These are phyloP conservation scores for Lampris incognitus DNA, from an alignment of 2,113 vertebrate genomes.

Conservation along the genomic window DNA sequence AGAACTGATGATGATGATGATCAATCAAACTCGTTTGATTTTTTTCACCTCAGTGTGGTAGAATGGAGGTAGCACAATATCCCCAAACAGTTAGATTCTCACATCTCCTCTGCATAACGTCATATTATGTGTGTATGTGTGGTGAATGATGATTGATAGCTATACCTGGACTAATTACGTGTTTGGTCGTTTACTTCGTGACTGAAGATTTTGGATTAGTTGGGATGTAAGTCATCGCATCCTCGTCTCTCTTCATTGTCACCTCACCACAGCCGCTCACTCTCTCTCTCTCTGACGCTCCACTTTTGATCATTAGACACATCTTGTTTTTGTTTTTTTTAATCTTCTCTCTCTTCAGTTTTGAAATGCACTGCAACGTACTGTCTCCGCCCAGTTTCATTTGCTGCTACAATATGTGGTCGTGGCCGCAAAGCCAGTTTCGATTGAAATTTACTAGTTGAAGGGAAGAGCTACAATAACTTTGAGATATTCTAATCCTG, in stretches of 20 bases:
- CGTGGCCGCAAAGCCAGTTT: conserved; percentile 4
- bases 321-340: conserved; percentile 1
- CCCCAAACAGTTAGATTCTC: conserved; percentile 73
- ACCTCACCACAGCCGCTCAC: conserved; percentile 42
- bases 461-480: conserved; percentile 6
- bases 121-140: conserved; percentile 51
- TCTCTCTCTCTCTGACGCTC: conserved; percentile 36
- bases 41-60: too few species aligned
- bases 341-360: background rate
- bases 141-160: conserved; percentile 64
- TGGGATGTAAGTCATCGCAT: conserved; percentile 54
- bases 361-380: conserved; percentile 8
- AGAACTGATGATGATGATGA: too few species aligned
- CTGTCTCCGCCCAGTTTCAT: background rate
- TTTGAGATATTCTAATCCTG: background rate
- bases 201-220: conserved; percentile 56
- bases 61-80: too few species aligned
- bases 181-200: conserved; percentile 53
- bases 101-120: conserved; percentile 80
- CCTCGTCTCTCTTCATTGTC: conserved; percentile 46
- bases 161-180: conserved; percentile 62
- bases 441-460: conserved; percentile 2
- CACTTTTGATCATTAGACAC: conserved; percentile 32
- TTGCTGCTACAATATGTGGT: background rate
- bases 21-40: too few species aligned